Evolutionary conservation across 2,888 invertebrate genomes (phyloP), one percentile per base, ranked within the genome.

Genomic region (Nomada fabriciana): DNA sequence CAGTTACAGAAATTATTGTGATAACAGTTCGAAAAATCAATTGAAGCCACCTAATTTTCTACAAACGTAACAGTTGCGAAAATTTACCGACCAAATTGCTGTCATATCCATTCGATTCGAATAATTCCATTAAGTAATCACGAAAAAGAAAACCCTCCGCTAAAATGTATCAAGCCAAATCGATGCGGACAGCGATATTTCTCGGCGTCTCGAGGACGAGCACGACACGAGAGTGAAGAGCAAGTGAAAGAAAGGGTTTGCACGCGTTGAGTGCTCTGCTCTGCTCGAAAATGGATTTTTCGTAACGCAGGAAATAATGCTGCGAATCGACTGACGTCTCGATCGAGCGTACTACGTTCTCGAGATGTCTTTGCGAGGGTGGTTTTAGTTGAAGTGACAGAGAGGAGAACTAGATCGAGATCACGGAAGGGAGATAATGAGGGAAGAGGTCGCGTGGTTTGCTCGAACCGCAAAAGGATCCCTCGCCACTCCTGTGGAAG

Each of bases 371-470:
- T 47, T 43, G 15, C 70, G 20, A 3, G 20, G n/a, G 18, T 50
- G 15, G 20, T 25, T n/a, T 53, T 20, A 9, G 29, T 42, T 15
- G 23, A 29, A 29, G 60, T 23, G 52, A 13, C n/a, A 57, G 53
- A 15, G n/a, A 9, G 15, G 36, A 11, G 23, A 47, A 36, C 9
- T 50, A 18, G 55, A 73, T 65, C 72, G 72, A 47, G 57, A 11
- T 23, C 11, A 59, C 29, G 76, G 36, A 50, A 50, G 65, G 57
- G 25, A 68, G 71, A 70, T 76, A 80, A 84, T 68, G 77, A 82
- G 77, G 55, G 67, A 75, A 73, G 59, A 83, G 69, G 70, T 60
- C 59, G 75, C 68, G 82, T 47, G 71, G 74, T 77, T 77, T 73
- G 7, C 23, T 43, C 25, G 60, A 52, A 64, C 74, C 83, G 74